Evolutionary conservation across 2,888 invertebrate species (phyloP).

Genomic region (Sycophila texana): DNA sequence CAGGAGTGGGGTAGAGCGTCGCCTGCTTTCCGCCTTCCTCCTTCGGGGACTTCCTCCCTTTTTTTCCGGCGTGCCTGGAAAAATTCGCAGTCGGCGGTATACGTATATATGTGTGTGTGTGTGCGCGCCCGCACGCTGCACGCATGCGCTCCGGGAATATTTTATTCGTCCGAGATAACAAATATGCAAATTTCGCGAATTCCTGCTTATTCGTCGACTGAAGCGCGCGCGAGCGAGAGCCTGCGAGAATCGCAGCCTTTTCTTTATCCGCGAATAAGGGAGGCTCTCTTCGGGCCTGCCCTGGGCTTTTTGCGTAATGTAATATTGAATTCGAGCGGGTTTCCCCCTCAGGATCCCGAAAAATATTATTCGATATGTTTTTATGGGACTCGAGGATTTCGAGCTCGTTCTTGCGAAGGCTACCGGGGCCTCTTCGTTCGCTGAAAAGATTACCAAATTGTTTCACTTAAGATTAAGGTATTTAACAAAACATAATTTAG

Average conservation of each 20-base stretch:
- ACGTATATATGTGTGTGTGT: not conserved
- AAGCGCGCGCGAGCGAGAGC: not conserved
- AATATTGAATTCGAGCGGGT: conserved; percentile 51
- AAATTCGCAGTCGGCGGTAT: conserved; percentile 42
- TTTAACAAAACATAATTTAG: too few species aligned
- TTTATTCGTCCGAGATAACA: conserved; percentile 53
- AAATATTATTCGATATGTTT: conserved; percentile 21
- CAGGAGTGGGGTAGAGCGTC: conserved; percentile 14
- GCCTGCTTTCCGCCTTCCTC: not conserved
- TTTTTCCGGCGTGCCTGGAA: conserved; percentile 11
- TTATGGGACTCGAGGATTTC: not conserved
- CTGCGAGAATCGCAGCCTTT: conserved; percentile 45
- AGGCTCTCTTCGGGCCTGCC: too few species aligned
- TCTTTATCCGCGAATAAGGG: conserved; percentile 43
- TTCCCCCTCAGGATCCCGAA: conserved; percentile 29
- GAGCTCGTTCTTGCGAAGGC: too few species aligned
- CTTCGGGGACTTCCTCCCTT: not conserved
- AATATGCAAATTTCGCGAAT: conserved; percentile 53
- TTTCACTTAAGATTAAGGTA: too few species aligned
- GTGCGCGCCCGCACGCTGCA: not conserved
- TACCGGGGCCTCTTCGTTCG: too few species aligned
- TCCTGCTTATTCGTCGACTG: conserved; percentile 32
- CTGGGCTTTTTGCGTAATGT: conserved; percentile 32
- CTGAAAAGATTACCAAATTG: too few species aligned
- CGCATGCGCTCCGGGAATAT: conserved; percentile 30